Evolutionary conservation across 2,113 vertebrate genomes (phyloP).

Genomic region (Anas platyrhynchos): DNA sequence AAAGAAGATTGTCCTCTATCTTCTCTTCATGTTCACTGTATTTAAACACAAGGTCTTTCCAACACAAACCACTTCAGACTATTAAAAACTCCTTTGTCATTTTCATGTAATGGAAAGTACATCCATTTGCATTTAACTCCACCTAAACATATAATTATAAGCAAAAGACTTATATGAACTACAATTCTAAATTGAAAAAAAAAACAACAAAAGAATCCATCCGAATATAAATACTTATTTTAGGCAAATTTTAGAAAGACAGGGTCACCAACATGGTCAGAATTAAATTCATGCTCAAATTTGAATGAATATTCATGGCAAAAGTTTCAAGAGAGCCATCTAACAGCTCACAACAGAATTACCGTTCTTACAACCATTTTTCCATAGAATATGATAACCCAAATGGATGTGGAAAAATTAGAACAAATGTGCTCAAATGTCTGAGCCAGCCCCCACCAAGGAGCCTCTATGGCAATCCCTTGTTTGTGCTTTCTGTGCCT

Average conservation of each 20-base stretch:
- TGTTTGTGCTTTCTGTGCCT: background rate
- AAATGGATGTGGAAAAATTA: background rate
- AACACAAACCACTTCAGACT: background rate
- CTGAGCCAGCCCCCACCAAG: background rate
- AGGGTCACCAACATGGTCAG: background rate
- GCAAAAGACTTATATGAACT: background rate
- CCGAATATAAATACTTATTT: background rate
- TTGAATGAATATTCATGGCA: background rate
- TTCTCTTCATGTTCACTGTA: background rate
- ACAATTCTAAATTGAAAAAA: background rate
- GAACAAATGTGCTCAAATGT: background rate
- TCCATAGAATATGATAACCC: background rate
- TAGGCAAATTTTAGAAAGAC: background rate
- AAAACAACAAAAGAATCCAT: background rate
- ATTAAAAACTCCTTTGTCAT: background rate
- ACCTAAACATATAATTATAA: slow-evolving; percentile 1
- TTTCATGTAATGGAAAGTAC: background rate
- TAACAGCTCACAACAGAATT: background rate
- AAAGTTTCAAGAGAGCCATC: background rate
- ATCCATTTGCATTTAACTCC: slow-evolving; percentile 7
- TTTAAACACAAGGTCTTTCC: background rate
- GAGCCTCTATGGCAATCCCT: background rate
- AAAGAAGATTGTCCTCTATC: background rate
- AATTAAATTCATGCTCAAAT: background rate
- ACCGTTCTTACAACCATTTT: background rate